Conservation (phyloP, 2,888 invertebrate species). For the Apantesis nais region DNA sequence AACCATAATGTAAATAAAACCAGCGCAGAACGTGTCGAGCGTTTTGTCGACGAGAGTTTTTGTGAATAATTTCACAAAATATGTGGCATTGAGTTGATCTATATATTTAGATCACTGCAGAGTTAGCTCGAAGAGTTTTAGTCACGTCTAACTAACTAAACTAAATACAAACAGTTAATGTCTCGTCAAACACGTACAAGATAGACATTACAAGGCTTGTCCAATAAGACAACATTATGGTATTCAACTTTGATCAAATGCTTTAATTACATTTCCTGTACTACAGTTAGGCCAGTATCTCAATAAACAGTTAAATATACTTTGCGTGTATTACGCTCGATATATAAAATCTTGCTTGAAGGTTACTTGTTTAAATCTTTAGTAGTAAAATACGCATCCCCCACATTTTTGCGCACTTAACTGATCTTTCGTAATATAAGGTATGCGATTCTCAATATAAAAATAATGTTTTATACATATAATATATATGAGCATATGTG, state of each 20-base stretch:
- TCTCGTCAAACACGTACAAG: neutral
- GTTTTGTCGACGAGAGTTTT: neutral
- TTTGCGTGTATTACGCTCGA: too few relatives aligned
- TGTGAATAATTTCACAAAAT: neutral
- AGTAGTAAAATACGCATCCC: neutral
- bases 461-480: too few relatives aligned
- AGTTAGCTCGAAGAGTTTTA: neutral
- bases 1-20: neutral
- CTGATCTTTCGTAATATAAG: too few relatives aligned
- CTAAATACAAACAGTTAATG: neutral
- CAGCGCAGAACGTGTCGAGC: neutral
- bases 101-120: neutral
- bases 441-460: too few relatives aligned
- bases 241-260: too few relatives aligned
- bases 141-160: neutral
- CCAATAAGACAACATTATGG: too few relatives aligned
- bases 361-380: neutral
- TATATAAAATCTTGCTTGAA: neutral
- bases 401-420: too few relatives aligned
- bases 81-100: neutral
- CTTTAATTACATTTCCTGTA: too few relatives aligned
- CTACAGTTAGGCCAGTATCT: too few relatives aligned
- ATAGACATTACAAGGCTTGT: too few relatives aligned
- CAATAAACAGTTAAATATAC: too few relatives aligned
- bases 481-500: too few relatives aligned